Evolutionary conservation across 2,113 vertebrate species (phyloP).

Genomic region (Empidonax traillii): DNA sequence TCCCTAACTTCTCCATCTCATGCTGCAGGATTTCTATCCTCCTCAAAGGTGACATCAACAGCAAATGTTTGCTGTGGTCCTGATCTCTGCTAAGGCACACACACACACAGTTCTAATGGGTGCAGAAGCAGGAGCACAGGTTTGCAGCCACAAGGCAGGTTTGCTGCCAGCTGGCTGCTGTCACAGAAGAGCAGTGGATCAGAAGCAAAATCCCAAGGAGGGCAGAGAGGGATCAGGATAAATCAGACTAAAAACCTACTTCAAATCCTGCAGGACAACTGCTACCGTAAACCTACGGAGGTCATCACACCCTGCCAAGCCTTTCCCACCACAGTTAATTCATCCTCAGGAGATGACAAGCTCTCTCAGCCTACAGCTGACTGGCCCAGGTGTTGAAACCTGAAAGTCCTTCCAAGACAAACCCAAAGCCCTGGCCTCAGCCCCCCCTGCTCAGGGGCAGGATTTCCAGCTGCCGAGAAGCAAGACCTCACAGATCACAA

Average conservation of each 20-base stretch:
- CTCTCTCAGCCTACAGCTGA: not conserved
- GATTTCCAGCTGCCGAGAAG: conserved; percentile 1
- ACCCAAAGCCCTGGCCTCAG: not conserved
- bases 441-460: not conserved
- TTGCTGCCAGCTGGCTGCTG: not conserved
- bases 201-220: conserved; percentile 26
- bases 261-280: not conserved
- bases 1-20: not conserved
- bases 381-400: not conserved
- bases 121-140: not conserved
- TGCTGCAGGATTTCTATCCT: not conserved
- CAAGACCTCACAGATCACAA: not conserved
- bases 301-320: not conserved
- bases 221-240: not conserved
- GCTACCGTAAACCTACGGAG: not conserved
- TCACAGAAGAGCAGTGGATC: not conserved
- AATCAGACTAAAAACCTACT: not conserved
- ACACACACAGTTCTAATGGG: not conserved
- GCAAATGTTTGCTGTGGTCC: not conserved
- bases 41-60: not conserved
- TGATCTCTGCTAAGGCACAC: not conserved
- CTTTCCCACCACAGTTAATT: not conserved
- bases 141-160: not conserved
- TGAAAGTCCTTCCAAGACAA: not conserved
- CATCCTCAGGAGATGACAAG: not conserved